Evolutionary conservation across 2,113 vertebrate species (phyloP).

Genomic region (Girardinichthys multiradiatus): DNA sequence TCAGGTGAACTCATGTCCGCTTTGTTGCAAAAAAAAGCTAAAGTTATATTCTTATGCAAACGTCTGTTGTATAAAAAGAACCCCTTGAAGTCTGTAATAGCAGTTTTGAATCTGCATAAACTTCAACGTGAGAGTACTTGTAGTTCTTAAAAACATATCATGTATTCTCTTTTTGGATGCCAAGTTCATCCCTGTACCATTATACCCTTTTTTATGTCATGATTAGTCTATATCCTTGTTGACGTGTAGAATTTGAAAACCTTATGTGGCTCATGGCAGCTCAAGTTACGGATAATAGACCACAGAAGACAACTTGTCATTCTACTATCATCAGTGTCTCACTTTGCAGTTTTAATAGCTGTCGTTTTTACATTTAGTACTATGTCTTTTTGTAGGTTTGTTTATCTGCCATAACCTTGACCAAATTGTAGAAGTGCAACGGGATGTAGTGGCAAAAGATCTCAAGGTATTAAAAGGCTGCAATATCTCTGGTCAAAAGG

Average conservation of each 20-base stretch:
- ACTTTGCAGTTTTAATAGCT: not conserved
- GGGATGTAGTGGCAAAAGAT: too few relatives aligned
- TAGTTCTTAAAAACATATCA: not conserved
- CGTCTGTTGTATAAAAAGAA: not conserved
- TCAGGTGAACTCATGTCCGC: conserved; percentile 62
- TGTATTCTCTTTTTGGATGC: not conserved
- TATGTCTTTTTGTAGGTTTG: not conserved
- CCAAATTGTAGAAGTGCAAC: too few relatives aligned
- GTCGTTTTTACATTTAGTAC: not conserved
- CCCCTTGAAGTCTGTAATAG: not conserved
- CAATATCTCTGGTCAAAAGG: too few relatives aligned
- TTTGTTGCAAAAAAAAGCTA: conserved; percentile 15
- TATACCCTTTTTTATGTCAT: not conserved
- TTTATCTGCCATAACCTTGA: too few relatives aligned
- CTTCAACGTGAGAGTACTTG: not conserved
- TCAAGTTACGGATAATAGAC: not conserved
- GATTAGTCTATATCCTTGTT: not conserved
- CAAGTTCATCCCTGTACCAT: not conserved
- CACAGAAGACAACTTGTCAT: not conserved
- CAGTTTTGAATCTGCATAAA: conserved; percentile 2
- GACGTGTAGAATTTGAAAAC: not conserved
- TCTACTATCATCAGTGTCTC: not conserved
- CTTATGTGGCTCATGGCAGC: not conserved
- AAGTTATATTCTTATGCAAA: conserved; percentile 12
- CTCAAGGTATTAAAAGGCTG: too few relatives aligned